Evolutionary conservation across 2,888 invertebrate species (phyloP).

Genomic region (Diarsia dahlii): DNA sequence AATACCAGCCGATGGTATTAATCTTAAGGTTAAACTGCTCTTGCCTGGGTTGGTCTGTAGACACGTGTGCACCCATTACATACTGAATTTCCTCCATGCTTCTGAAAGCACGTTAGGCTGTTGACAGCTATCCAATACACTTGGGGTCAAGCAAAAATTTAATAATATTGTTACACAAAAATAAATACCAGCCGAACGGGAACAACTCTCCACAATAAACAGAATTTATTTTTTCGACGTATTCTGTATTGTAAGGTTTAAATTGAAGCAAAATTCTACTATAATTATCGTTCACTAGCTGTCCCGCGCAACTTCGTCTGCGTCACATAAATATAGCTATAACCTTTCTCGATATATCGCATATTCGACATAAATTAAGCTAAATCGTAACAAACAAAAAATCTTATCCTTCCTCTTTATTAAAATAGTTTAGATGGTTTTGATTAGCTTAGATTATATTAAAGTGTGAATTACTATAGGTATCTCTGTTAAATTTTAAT

Average conservation of each 20-base stretch:
- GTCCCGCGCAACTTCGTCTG: too few species aligned
- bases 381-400: too few species aligned
- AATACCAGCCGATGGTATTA: not conserved
- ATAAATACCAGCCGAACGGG: not conserved
- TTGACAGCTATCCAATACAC: not conserved
- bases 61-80: not conserved
- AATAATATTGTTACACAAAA: not conserved
- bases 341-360: too few species aligned
- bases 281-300: too few species aligned
- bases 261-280: not conserved
- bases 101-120: not conserved
- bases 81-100: not conserved
- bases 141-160: not conserved
- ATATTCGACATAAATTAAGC: too few species aligned
- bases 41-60: not conserved
- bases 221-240: not conserved
- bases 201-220: not conserved
- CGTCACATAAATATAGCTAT: too few species aligned
- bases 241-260: not conserved
- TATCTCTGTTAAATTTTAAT: too few species aligned
- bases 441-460: too few species aligned
- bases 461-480: too few species aligned
- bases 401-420: too few species aligned
- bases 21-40: not conserved
- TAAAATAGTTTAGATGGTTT: too few species aligned